These are phyloP conservation scores for Hapalemur alaotrensis DNA, from an alignment of 2,797 vertebrate species.

Conservation along the genomic window DNA sequence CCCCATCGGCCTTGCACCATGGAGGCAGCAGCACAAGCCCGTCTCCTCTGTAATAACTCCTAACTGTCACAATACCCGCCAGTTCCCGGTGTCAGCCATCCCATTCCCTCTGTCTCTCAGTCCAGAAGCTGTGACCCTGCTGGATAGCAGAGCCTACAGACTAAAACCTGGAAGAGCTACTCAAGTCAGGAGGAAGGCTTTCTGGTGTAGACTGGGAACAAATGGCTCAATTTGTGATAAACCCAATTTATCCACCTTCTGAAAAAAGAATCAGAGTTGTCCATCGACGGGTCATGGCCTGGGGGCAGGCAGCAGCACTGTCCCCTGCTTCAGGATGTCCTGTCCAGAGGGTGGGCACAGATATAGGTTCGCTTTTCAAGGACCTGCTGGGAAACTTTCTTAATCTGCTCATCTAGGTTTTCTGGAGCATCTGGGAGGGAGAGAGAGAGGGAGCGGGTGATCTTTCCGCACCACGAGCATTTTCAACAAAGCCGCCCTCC, in stretches of 20 bases:
- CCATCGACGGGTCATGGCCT: not conserved
- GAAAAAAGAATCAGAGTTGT: not conserved
- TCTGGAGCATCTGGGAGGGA: slow-evolving; percentile 86
- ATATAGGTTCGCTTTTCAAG: slow-evolving; percentile 90
- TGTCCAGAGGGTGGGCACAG: slow-evolving; percentile 94
- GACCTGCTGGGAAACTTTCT: slow-evolving; percentile 92
- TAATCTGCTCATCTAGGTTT: slow-evolving; percentile 92
- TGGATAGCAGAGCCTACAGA: not conserved
- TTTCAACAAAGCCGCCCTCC: no score
- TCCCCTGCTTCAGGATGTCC: slow-evolving; percentile 85
- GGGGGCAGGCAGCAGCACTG: accelerated
- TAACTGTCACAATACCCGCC: not conserved
- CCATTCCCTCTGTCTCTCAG: accelerated
- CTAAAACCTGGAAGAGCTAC: not conserved
- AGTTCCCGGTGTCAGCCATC: not conserved
- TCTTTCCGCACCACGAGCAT: not conserved
- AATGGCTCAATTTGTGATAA: no score
- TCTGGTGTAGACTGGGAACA: not conserved
- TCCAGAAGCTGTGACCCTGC: not conserved
- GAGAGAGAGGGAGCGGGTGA: not conserved
- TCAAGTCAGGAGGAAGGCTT: not conserved
- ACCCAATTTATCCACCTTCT: not conserved
- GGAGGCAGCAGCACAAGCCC: not conserved
- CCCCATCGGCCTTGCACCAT: not conserved
- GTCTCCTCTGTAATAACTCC: not conserved